phyloP scores from a whole-genome alignment of 2,113 vertebrate genomes.

The Nyctibius bracteatus region DNA sequence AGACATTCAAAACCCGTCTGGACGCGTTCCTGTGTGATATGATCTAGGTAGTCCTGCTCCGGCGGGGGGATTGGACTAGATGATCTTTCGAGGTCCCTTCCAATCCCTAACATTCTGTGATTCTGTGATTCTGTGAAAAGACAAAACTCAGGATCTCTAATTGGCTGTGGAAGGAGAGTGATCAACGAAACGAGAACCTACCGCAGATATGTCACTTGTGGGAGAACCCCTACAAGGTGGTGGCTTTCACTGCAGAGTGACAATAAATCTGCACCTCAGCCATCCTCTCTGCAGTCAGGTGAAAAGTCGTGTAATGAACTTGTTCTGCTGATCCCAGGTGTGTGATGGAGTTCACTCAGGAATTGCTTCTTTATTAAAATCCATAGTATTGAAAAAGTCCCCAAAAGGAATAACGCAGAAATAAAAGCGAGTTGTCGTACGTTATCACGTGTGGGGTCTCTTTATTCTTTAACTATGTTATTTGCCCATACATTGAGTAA shows the following conservation, averaged over 20 bases:
- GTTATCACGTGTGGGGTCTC: not conserved
- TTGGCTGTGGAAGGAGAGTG: rapidly evolving
- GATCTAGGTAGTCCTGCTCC: too few relatives aligned
- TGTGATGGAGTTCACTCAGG: not conserved
- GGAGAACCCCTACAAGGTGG: not conserved
- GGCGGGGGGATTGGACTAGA: too few relatives aligned
- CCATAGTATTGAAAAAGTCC: not conserved
- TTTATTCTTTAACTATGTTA: not conserved
- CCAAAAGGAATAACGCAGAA: not conserved
- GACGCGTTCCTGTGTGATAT: too few relatives aligned
- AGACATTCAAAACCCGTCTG: too few relatives aligned
- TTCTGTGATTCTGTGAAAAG: too few relatives aligned
- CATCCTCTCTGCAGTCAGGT: not conserved
- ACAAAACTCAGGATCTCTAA: not conserved
- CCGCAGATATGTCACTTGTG: not conserved
- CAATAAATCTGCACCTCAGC: not conserved
- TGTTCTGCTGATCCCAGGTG: not conserved
- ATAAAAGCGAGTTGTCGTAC: not conserved
- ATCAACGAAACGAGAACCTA: not conserved
- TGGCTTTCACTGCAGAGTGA: not conserved
- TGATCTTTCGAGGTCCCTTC: too few relatives aligned
- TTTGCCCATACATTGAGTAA: not conserved
- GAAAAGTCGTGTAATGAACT: rapidly evolving
- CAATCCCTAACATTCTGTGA: too few relatives aligned
- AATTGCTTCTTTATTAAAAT: not conserved